Conservation (phyloP, 2,113 vertebrate genomes). For the Coreoperca whiteheadi region DNA sequence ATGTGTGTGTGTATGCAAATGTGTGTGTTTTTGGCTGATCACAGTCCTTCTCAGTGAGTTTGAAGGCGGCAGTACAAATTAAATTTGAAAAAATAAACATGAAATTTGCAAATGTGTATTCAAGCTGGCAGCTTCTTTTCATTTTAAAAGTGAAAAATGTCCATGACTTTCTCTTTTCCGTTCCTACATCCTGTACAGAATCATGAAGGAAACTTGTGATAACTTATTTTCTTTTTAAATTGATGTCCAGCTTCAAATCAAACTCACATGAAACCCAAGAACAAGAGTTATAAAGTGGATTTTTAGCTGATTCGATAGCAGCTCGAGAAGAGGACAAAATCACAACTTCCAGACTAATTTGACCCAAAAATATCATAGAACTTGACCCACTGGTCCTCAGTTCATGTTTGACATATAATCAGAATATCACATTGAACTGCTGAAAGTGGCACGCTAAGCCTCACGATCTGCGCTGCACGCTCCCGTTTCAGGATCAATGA, state of each 20-base stretch:
- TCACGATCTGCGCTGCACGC: constrained; percentile 38
- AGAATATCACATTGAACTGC: constrained; percentile 28
- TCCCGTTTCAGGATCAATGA: constrained; percentile 67
- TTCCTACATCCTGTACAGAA: neutral
- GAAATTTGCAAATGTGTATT: too few species aligned
- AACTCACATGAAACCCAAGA: neutral
- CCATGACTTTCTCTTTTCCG: neutral
- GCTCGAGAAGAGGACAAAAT: constrained; percentile 6
- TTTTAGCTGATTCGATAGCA: neutral
- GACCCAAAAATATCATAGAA: neutral
- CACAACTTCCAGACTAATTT: neutral
- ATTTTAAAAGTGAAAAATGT: constrained; percentile 10
- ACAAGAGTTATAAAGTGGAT: neutral
- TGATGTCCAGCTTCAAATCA: neutral
- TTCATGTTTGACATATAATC: constrained; percentile 23
- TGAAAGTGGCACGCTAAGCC: constrained; percentile 26
- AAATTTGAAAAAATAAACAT: too few species aligned
- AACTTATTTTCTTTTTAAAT: neutral
- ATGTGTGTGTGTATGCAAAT: neutral
- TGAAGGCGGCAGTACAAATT: neutral
- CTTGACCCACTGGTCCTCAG: constrained; percentile 19
- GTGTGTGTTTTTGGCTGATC: constrained; percentile 2
- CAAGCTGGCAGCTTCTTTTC: neutral
- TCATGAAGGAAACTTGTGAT: neutral
- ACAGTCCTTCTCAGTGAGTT: neutral